Conservation (phyloP, 2,888 invertebrate species). For the Leuctra nigra region DNA sequence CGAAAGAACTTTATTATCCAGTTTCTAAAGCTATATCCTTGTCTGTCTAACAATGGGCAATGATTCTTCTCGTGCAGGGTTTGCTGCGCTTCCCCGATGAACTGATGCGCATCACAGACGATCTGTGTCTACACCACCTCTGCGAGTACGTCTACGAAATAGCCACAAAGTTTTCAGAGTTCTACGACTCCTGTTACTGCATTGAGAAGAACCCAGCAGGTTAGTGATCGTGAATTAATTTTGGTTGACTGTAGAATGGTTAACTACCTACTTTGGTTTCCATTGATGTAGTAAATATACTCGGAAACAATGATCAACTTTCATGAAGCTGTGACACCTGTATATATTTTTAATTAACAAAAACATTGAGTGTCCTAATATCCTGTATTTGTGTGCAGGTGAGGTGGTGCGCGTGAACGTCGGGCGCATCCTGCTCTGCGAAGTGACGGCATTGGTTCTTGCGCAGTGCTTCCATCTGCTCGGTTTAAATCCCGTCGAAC, state of each 20-base stretch:
- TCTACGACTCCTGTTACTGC: slow-evolving; percentile 97
- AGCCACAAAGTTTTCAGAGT: slow-evolving; percentile 88
- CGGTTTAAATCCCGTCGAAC: slow-evolving; percentile 84
- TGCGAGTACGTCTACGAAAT: slow-evolving; percentile 96
- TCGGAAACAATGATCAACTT: not conserved
- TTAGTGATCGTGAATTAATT: too few species aligned
- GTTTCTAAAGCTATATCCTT: too few species aligned
- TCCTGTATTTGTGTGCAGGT: slow-evolving; percentile 49
- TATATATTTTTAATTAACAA: not conserved
- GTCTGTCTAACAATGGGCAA: too few species aligned
- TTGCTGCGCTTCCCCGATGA: slow-evolving; percentile 83
- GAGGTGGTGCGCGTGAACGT: slow-evolving; percentile 75
- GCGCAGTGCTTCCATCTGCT: slow-evolving; percentile 83
- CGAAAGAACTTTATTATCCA: too few species aligned
- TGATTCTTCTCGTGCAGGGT: slow-evolving; percentile 39
- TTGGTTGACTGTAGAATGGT: too few species aligned
- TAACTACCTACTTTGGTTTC: not conserved
- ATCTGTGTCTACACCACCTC: slow-evolving; percentile 75
- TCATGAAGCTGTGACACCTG: not conserved
- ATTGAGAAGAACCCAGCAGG: slow-evolving; percentile 79
- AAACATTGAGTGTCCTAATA: too few species aligned
- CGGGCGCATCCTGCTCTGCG: slow-evolving; percentile 82
- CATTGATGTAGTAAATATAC: not conserved
- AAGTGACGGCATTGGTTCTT: slow-evolving; percentile 85
- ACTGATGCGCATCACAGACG: slow-evolving; percentile 70